A percentile compares a stretch with the other conserved stretches of the same genome.
phyloP scores from a whole-genome alignment of 2,113 vertebrate species.

The Dromas ardeola region DNA sequence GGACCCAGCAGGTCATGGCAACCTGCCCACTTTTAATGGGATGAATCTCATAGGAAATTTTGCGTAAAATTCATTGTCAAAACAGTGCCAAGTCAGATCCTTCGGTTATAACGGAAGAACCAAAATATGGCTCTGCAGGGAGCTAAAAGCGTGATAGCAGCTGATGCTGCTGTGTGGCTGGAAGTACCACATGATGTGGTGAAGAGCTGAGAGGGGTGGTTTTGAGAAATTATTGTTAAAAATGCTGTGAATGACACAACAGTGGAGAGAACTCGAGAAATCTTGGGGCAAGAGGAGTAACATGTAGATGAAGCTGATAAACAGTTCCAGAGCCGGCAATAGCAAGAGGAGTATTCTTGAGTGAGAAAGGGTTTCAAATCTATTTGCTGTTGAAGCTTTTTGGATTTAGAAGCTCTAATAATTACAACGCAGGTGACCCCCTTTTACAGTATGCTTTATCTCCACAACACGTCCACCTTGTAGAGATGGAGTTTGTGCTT shows the following conservation, averaged over 20 bases:
- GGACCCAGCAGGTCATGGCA: slow-evolving; percentile 50
- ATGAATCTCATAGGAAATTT: slow-evolving; percentile 59
- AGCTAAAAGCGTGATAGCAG: background rate
- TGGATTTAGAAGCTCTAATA: background rate
- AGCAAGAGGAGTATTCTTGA: background rate
- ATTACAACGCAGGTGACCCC: background rate
- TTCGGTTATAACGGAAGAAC: background rate
- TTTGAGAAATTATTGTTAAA: background rate
- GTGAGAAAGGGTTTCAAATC: background rate
- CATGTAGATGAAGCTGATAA: background rate
- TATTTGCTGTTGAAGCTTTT: background rate
- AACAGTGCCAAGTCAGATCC: slow-evolving; percentile 21
- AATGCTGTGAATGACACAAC: background rate
- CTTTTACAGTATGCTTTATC: background rate
- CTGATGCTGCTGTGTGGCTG: background rate
- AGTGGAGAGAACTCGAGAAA: background rate
- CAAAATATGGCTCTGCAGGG: slow-evolving; percentile 12
- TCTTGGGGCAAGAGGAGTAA: background rate
- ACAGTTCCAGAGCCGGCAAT: background rate
- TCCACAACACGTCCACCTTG: background rate
- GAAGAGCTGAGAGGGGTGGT: background rate
- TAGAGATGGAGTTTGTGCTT: background rate
- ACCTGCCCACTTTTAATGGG: slow-evolving; percentile 53
- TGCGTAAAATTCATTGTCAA: slow-evolving; percentile 57
- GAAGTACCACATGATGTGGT: background rate